Percentiles rank a stretch among this genome's conserved stretches.
These are phyloP conservation scores for Colletes latitarsis DNA, from an alignment of 1,140 invertebrate genomes.

Conservation along the genomic window DNA sequence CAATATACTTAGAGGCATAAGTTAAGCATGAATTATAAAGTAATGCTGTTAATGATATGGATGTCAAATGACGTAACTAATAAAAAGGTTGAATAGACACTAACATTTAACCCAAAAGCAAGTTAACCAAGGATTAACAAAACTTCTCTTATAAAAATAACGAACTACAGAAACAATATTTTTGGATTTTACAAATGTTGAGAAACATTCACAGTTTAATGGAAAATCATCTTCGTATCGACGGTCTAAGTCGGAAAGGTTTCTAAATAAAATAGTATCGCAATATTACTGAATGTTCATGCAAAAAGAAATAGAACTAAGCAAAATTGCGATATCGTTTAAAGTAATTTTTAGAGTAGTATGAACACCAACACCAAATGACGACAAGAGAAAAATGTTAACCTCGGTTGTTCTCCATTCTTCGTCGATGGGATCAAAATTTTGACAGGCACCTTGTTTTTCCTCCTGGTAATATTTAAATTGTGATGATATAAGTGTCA, in stretches of 20 bases:
- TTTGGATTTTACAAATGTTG: conserved; percentile 13
- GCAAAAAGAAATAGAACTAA: conserved; percentile 43
- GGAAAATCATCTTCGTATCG: conserved; percentile 3
- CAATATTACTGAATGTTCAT: conserved; percentile 34
- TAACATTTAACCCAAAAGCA: not conserved
- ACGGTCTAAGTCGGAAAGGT: conserved; percentile 1
- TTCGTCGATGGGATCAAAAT: conserved; percentile 76
- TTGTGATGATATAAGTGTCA: conserved; percentile 41
- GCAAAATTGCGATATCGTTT: conserved; percentile 33
- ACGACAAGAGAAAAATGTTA: conserved; percentile 71
- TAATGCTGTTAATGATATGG: conserved; percentile 3
- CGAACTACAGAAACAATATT: not conserved
- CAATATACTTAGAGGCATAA: conserved; percentile 27
- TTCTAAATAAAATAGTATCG: conserved; percentile 26
- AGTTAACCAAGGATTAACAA: conserved; percentile 43
- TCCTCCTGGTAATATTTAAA: conserved; percentile 78
- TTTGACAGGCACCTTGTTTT: conserved; percentile 80
- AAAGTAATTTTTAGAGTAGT: conserved; percentile 38
- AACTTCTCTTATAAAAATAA: conserved; percentile 31
- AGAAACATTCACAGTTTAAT: not conserved
- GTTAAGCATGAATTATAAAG: not conserved
- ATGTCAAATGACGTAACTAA: not conserved
- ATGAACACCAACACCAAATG: conserved; percentile 69
- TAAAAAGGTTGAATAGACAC: conserved; percentile 3
- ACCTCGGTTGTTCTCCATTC: conserved; percentile 76